Conservation (phyloP, 2,113 vertebrate species). For the Anthoscopus minutus region DNA sequence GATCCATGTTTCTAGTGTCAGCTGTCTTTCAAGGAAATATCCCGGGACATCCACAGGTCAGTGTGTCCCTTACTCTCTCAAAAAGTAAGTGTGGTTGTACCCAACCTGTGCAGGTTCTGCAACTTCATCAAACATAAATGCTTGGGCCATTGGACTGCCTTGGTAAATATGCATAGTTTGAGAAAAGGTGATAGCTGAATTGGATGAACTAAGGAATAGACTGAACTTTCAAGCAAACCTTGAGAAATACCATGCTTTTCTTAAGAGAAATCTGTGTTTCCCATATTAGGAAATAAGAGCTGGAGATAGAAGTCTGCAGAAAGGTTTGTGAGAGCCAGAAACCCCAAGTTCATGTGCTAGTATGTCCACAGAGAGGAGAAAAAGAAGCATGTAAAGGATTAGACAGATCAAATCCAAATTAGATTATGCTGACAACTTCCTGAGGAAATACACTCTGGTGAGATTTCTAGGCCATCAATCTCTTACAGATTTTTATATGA, state of each 20-base stretch:
- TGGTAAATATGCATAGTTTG: neutral
- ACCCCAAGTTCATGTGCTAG: neutral
- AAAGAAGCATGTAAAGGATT: neutral
- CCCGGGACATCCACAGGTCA: neutral
- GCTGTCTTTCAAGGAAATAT: neutral
- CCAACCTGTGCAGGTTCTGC: neutral
- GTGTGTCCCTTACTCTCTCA: neutral
- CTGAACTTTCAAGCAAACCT: neutral
- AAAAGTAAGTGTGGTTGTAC: neutral
- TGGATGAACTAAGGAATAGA: neutral
- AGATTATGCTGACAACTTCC: neutral
- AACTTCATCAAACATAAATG: neutral
- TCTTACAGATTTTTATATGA: neutral
- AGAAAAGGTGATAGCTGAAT: neutral
- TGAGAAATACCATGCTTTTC: neutral
- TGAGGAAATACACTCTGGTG: neutral
- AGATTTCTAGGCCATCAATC: neutral
- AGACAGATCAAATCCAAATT: neutral
- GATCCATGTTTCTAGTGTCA: neutral
- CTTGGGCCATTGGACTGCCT: neutral
- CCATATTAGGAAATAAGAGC: neutral
- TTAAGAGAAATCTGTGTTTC: neutral
- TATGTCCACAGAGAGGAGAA: neutral
- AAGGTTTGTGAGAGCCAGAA: neutral
- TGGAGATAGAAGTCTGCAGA: neutral